Evolutionary conservation across 2,888 invertebrate genomes (phyloP), one percentile per base, ranked within the genome.

Genomic region (Tupiocoris notatus): DNA sequence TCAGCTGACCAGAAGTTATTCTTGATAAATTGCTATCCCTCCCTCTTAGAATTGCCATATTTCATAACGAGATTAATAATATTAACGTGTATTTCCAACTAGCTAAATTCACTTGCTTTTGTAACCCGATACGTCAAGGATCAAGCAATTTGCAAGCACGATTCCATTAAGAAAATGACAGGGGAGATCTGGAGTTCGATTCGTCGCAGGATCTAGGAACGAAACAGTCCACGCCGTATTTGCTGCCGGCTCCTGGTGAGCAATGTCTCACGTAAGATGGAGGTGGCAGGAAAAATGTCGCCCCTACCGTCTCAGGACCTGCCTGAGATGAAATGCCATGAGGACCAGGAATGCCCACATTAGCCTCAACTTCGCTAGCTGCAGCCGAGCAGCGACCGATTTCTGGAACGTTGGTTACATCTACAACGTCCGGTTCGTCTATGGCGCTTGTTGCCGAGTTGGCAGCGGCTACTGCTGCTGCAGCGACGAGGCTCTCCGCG

Each of bases 401-500:
- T 3, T 39, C 12, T 3, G 3, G 39, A 12, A 39, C 39, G 39
- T 39, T 12, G 6, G 39, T 12, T 7, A 39, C 39, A 12, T 39
- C 39, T 3, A 12, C 12, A 12, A 39, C 39, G 39, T 39, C 39
- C 39, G 12, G 3, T 3, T 7, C 12, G 39, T 39, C 39, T 12
- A 12, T 39, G 6, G 3, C 39, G 39, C 39, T 39, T 3, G 39
- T 3, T 12, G 39, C 39, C 12, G 39, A 7, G 12, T 12, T 39
- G 39, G 39, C 39, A 12, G 39, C 39, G 39, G 39, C 39, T 39
- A 39, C 39, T 3, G 39, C 39, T 3, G 39, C 39, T 3, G 39
- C 39, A 39, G 39, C 39, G 39, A 39, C 39, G 39, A 39, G 39
- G 39, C 39, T 39, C 70, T 70, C 70, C 58, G 70, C 70, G 70